phyloP scores from a whole-genome alignment of 2,113 vertebrate species.

The Stegostoma tigrinum region DNA sequence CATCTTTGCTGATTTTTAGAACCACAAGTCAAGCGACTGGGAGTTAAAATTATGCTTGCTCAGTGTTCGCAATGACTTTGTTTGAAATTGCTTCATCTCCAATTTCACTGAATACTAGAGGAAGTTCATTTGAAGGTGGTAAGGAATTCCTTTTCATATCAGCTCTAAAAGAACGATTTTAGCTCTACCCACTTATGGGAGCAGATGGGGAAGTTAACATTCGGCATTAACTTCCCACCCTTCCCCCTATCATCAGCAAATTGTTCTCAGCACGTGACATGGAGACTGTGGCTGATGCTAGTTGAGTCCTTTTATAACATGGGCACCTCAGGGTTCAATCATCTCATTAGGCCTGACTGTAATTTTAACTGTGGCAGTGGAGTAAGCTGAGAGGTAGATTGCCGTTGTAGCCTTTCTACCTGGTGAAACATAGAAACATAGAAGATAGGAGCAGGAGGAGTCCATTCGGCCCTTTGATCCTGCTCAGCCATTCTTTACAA shows the following conservation, averaged over 20 bases:
- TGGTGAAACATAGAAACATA: background rate
- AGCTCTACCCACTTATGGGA: background rate
- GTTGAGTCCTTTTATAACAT: background rate
- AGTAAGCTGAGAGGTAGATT: no score
- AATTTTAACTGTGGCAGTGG: background rate
- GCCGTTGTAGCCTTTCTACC: background rate
- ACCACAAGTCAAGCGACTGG: background rate
- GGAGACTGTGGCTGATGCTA: background rate
- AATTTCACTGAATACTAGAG: background rate
- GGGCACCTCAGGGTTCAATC: background rate
- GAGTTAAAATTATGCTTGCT: background rate
- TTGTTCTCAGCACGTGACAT: background rate
- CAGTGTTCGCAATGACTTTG: background rate
- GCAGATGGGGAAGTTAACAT: background rate
- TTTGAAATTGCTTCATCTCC: background rate
- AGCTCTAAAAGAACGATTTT: background rate
- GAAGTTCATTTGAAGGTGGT: background rate
- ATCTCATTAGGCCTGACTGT: background rate
- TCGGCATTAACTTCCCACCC: background rate
- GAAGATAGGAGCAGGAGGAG: no score
- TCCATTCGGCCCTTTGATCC: no score
- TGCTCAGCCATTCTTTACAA: no score
- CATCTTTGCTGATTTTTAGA: background rate
- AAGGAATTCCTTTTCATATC: background rate
- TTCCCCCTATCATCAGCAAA: background rate